Base-by-base conservation (phyloP, 1,140 invertebrate species). In the Cataglyphis hispanica region DNA sequence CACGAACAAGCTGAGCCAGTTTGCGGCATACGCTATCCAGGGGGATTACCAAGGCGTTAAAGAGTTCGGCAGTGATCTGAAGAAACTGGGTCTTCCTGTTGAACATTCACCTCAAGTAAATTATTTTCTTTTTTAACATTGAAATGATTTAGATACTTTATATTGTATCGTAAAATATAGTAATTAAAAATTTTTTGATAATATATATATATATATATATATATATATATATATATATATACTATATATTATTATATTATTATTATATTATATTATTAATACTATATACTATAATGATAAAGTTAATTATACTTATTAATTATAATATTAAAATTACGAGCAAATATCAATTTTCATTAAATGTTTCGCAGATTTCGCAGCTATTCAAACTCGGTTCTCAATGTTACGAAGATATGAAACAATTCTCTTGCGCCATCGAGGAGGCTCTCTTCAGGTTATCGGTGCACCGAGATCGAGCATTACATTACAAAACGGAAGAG, bases 401-500 rank as follows among this genome's bases (percentile, higher is more conserved):
- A 88, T 97, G 95, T 92, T 99, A 97, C 93, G 97, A 99, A 92
- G 98, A 99, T 91, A 96, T 99, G 94, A 98, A 98, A 92, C 97
- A 97, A 92, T 99, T 99, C 95, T 98, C 98, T 1, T 95, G 97
- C 81, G 97, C 97, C 81, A 97, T 99, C 61, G 99, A 99, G 94
- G 98, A 99, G 95, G 97, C 97, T 60, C 95, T 99, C 43, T 99
- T 99, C 94, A 97, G 96, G 78, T 95, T 99, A 87, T 92, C 96
- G 0, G 98, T 98, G 11, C 97, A 98, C 90, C 96, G 99, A 53
- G 98, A 99, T 92, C 96, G 98, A 66, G 98, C 99, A 0, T 95
- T 99, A 11, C 98, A 97, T 80, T 99, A 99, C 95, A 99, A 99
- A 93, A 99, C 99, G 96, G 99, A 99, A 94, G 99, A 99, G 95